A percentile compares a stretch with the other conserved stretches of the same genome.
Conservation (phyloP, 2,888 invertebrate genomes). For the Ophion obscuratus region DNA sequence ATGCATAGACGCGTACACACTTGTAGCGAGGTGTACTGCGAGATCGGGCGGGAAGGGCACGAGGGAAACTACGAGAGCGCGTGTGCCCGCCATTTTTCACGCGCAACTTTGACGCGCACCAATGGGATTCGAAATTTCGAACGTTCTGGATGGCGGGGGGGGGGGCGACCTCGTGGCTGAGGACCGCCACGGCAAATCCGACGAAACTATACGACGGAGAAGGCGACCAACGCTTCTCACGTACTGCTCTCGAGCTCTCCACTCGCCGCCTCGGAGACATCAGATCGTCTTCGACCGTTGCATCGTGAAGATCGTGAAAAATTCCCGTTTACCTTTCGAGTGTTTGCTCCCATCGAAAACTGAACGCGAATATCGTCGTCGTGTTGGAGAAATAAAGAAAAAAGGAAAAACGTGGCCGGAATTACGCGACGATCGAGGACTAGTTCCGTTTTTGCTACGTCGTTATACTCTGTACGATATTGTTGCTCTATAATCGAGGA, state of each 20-base stretch:
- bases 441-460: no score
- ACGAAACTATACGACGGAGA: conserved; percentile 18
- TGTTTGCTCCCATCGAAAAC: neutral
- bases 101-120: conserved; percentile 81
- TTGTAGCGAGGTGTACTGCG: neutral
- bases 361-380: no score
- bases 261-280: conserved; percentile 47
- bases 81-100: conserved; percentile 81
- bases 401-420: no score
- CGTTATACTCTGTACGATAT: no score
- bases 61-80: conserved; percentile 48
- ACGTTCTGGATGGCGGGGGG: conserved; percentile 71
- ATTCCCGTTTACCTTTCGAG: neutral
- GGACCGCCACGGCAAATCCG: conserved; percentile 39
- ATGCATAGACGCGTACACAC: neutral
- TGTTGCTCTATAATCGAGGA: no score
- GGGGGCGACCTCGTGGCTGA: conserved; percentile 81
- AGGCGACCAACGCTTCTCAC: conserved; percentile 20
- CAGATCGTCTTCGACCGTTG: conserved; percentile 76
- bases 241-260: conserved; percentile 33
- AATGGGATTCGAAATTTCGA: conserved; percentile 79
- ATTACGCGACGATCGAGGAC: no score
- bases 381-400: no score
- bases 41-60: neutral
- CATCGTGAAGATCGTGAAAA: conserved; percentile 67